Base-by-base conservation (phyloP, 2,888 invertebrate genomes). In the Sialis lutaria region DNA sequence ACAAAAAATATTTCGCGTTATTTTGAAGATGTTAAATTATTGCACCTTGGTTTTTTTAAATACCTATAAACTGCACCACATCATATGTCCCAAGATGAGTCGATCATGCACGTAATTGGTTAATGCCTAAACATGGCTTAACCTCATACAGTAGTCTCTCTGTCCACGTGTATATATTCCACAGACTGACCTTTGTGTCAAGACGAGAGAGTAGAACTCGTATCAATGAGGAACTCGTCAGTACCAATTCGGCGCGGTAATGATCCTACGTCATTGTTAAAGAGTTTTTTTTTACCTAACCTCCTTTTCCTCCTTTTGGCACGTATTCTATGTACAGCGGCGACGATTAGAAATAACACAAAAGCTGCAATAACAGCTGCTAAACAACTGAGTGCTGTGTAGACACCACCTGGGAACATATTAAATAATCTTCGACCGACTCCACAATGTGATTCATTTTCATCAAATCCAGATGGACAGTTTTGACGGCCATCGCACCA, bases 101-200 rank as follows among this genome's bases (percentile, higher is more conserved):
- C 22, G 22, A 22, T 22, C 22, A 22, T 22, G 4, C 22, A 22
- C 22, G 22, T 22, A 22, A 22, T 22, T 22, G 22, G 22, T 10
- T 44, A 46, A 40, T 46, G 32, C 40, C 47, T 47, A 47, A 47
- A 9, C 33, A 30, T 42, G 33, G 47, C 48, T 45, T 55, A 58
- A 56, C 58, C 72, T 82, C 80, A 86, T 75, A 90, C 89, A 60
- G 89, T 89, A 64, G 89, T 89, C 72, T 89, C 89, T 66, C 88
- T 82, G 72, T 90, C 89, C 72, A 89, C 85, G 69, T 88, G 87
- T 64, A 89, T 89, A 68, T 84, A 89, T 67, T 89, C 89, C 75
- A 89, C 88, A 74, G 85, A 82, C 72, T 85, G 82, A 64, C 79
- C 78, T 68, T 84, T 84, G 60, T 87, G 88, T 89, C 89, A 89